Evolutionary conservation across 1,140 invertebrate genomes (phyloP), one percentile per base, ranked within the genome.

Genomic region (Drosophila jambulina): DNA sequence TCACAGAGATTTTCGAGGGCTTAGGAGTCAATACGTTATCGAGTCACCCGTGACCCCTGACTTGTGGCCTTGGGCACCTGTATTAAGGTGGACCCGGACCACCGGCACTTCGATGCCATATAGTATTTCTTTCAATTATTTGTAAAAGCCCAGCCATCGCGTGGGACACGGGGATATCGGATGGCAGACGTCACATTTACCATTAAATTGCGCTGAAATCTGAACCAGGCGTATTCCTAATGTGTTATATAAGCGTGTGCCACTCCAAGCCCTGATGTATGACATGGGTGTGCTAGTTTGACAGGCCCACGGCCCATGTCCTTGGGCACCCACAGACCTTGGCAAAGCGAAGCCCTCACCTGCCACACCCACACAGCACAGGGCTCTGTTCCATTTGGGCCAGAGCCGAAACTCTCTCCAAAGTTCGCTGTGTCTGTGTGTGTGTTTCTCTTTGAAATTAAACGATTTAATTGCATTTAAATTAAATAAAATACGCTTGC

Each of bases 391-490:
- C 15, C 27, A 45, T 53, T 34, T 23, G 23, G 62, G 3, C 15
- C n/a, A 13, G 19, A 57, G 43, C 25, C 42, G 2, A 38, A 68
- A 48, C 48, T 62, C 43, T 19, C 19, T 2, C 8, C 38, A 32
- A 10, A 23, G 34, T 46, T 56, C 25, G 34, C 42, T 21, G 32
- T n/a, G 49, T 67, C 46, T 71, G 56, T 81, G 38, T 23, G 51
- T 70, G 63, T 72, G 68, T 81, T 81, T 67, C 82, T 85, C 82
- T 85, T 85, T 86, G 74, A 86, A 85, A 82, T 86, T 86, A 86
- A 86, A 79, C 82, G 80, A 76, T 86, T 88, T 81, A 88, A 88
- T 88, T 88, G 86, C 78, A 82, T 90, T 91, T 70, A 82, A 88
- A 77, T 85, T 79, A 78, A 88, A 88, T 88, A 67, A 84, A 88